Conservation (phyloP, 2,888 invertebrate species). For the Chymomyza amoena region DNA sequence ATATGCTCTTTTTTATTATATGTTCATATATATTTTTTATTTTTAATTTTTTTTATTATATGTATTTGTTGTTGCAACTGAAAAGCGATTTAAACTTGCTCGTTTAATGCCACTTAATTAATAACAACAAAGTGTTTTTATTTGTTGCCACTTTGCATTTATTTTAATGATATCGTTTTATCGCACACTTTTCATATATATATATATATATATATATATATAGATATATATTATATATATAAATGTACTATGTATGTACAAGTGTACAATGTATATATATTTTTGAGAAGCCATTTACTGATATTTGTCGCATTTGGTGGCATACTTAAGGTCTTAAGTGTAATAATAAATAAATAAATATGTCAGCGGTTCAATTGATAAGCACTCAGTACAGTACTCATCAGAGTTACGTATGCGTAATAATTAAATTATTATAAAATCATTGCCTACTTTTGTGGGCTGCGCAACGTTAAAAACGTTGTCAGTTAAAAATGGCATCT, state of each 20-base stretch:
- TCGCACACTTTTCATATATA: slow-evolving; percentile 6
- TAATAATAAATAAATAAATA: slow-evolving; percentile 50
- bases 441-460: not conserved
- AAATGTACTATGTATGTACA: not conserved
- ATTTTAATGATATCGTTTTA: slow-evolving; percentile 43
- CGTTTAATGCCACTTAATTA: slow-evolving; percentile 63
- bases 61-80: not conserved
- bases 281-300: slow-evolving; percentile 49
- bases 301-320: slow-evolving; percentile 33
- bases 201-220: no score
- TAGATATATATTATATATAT: no score
- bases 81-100: not conserved
- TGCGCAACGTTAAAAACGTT: no score
- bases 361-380: not conserved
- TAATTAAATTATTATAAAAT: not conserved
- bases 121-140: slow-evolving; percentile 51
- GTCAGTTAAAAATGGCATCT: no score
- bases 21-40: slow-evolving; percentile 12
- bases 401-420: not conserved
- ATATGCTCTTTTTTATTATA: not conserved
- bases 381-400: not conserved
- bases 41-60: slow-evolving; percentile 11
- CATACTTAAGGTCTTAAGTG: slow-evolving; percentile 55
- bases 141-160: slow-evolving; percentile 44
- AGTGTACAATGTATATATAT: slow-evolving; percentile 9